Conservation (phyloP, 1,140 invertebrate genomes). For the Drosophila simulans region DNA sequence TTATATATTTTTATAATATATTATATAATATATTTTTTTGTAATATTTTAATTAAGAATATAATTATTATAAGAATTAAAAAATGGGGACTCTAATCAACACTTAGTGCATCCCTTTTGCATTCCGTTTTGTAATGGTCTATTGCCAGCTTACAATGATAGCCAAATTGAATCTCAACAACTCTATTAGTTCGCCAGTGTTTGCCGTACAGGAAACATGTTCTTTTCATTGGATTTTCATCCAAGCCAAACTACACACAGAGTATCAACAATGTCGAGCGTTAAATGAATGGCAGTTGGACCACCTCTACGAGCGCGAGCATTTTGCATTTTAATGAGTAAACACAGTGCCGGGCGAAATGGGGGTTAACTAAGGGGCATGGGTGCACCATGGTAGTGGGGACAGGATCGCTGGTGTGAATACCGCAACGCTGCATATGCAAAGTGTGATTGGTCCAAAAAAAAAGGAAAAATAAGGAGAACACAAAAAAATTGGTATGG, state of each 20-base stretch:
- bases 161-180: background rate
- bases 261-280: slow-evolving; percentile 47
- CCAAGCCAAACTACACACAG: slow-evolving; percentile 13
- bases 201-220: slow-evolving; percentile 10
- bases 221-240: slow-evolving; percentile 17
- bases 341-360: slow-evolving; percentile 29
- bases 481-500: slow-evolving; percentile 20
- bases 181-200: background rate
- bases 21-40: no score
- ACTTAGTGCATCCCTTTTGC: no score
- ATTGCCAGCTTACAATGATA: background rate
- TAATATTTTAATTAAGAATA: no score
- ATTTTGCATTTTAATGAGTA: slow-evolving; percentile 81
- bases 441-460: slow-evolving; percentile 65
- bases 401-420: slow-evolving; percentile 44
- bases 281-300: slow-evolving; percentile 38
- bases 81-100: no score
- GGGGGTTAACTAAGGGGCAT: background rate
- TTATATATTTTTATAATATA: no score
- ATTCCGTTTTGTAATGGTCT: background rate
- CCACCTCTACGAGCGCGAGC: slow-evolving; percentile 45
- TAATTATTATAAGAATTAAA: no score
- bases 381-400: slow-evolving; percentile 28
- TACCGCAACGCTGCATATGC: slow-evolving; percentile 60
- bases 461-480: slow-evolving; percentile 27